Evolutionary conservation across 2,888 invertebrate species (phyloP).

Genomic region (Dimorphilus gyrociliatus): DNA sequence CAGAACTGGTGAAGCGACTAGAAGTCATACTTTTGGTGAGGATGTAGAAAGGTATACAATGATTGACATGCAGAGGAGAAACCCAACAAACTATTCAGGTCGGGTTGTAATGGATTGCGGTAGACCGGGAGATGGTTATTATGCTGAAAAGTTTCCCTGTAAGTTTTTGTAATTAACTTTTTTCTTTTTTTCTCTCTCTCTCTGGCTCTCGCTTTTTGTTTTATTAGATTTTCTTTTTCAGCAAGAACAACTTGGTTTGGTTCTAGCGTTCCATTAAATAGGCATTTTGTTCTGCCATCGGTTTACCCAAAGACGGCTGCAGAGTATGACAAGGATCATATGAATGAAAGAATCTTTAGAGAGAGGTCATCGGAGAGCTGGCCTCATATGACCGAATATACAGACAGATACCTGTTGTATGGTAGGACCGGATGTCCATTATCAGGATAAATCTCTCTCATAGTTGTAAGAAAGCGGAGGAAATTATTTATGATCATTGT

Average conservation of each 20-base stretch:
- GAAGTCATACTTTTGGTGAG: slow-evolving; percentile 28
- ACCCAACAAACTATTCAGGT: slow-evolving; percentile 29
- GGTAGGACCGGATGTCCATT: too few relatives aligned
- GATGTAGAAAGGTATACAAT: slow-evolving; percentile 25
- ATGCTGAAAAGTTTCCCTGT: slow-evolving; percentile 31
- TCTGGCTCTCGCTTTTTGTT: neutral
- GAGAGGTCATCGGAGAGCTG: slow-evolving; percentile 9
- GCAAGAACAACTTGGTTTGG: slow-evolving; percentile 31
- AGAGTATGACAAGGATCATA: slow-evolving; percentile 17
- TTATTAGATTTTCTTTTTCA: slow-evolving; percentile 9
- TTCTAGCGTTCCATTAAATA: slow-evolving; percentile 23
- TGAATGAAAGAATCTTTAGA: slow-evolving; percentile 10
- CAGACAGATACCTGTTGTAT: slow-evolving; percentile 18
- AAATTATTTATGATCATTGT: too few relatives aligned
- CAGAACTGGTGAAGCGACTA: slow-evolving; percentile 26
- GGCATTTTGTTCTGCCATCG: slow-evolving; percentile 19
- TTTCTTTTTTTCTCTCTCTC: too few relatives aligned
- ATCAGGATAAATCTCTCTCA: too few relatives aligned
- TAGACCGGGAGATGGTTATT: slow-evolving; percentile 32
- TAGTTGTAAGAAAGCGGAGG: too few relatives aligned
- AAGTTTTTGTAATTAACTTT: slow-evolving; percentile 7
- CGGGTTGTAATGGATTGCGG: slow-evolving; percentile 28
- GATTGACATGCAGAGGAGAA: slow-evolving; percentile 31
- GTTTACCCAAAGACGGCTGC: slow-evolving; percentile 25
- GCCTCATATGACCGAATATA: slow-evolving; percentile 21